Base-by-base conservation (phyloP, 2,888 invertebrate species). In the Lottia gigantea region DNA sequence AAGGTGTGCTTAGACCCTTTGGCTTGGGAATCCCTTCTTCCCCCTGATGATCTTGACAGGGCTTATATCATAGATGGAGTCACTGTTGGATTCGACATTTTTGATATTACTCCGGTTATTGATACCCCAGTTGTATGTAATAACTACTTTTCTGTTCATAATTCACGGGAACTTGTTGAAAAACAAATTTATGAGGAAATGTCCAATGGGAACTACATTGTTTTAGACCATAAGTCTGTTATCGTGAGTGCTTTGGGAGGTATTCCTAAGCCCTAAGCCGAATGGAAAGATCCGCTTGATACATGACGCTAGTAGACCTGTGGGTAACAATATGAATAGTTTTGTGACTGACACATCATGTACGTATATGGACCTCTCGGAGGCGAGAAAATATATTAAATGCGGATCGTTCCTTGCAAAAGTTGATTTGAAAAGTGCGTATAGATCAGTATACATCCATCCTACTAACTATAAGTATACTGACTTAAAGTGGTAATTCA, bases 391-490 rank as follows among this genome's bases (percentile, higher is more conserved):
- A 40, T 23, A 16, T n/a, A 64, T 64, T 23, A 64, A 64, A 14
- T 23, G 15, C 4, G 64, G 40, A 15, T 14, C 25, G 14, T 64
- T 31, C 40, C 64, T 64, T 31, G 64, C 64, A 64, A 64, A 64
- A 40, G 64, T 64, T 12, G 64, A 64, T 31, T 45, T 64, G 16
- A 64, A 64, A 19, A 64, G 64, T 64, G 64, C 64, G 4, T 64
- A 64, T n/a, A 40, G 64, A 25, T 64, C 64, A 40, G 64, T 64
- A 12, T 15, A 40, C 12, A 40, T 26, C 40, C 64, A 64, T 40
- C 14, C 19, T 14, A 31, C 45, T 64, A 40, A 64, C n/a, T 46
- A 40, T 16, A 15, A 16, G 0, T 64, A 31, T 19, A 64, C 64
- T 16, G 64, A 31, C 11, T 23, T 64, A 6, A 19, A 40, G 25